Conservation (phyloP, 1,140 invertebrate genomes). For the Lasioglossum baleicum region DNA sequence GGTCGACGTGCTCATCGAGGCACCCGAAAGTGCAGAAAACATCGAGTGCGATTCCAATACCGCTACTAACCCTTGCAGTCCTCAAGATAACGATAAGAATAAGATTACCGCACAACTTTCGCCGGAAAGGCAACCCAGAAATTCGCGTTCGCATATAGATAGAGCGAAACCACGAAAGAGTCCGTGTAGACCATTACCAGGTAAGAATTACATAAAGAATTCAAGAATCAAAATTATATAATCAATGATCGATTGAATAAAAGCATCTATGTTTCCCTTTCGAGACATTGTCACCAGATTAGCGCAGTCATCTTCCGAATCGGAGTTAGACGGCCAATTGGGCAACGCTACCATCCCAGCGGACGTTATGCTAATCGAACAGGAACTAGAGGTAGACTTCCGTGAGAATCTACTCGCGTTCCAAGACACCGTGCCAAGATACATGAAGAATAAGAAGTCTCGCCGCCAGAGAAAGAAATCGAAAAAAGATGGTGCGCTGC, state of each 20-base stretch:
- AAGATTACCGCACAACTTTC: slow-evolving; percentile 48
- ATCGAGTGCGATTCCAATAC: slow-evolving; percentile 35
- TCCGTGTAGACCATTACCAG: slow-evolving; percentile 78
- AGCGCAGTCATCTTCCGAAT: slow-evolving; percentile 72
- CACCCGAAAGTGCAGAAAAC: slow-evolving; percentile 49
- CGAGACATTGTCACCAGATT: slow-evolving; percentile 70
- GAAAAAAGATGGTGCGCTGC: slow-evolving; percentile 71
- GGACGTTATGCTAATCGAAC: slow-evolving; percentile 56
- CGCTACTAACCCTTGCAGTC: slow-evolving; percentile 14
- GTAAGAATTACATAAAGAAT: slow-evolving; percentile 38
- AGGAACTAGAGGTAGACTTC: slow-evolving; percentile 77
- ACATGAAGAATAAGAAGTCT: slow-evolving; percentile 74
- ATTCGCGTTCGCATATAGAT: slow-evolving; percentile 73
- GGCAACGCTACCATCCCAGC: slow-evolving; percentile 30
- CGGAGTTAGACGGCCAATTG: slow-evolving; percentile 68
- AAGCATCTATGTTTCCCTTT: slow-evolving; percentile 15
- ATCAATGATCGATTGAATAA: not conserved
- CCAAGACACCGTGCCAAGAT: slow-evolving; percentile 77
- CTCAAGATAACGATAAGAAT: slow-evolving; percentile 60
- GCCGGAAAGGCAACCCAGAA: slow-evolving; percentile 61
- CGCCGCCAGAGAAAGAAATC: slow-evolving; percentile 76
- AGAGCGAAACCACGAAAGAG: slow-evolving; percentile 81
- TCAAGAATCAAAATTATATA: not conserved
- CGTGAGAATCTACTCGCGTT: slow-evolving; percentile 78
- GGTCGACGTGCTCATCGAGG: slow-evolving; percentile 50